Evolutionary conservation across 2,113 vertebrate species (phyloP), one percentile per base, ranked within the genome.

Genomic region (Euleptes europaea): DNA sequence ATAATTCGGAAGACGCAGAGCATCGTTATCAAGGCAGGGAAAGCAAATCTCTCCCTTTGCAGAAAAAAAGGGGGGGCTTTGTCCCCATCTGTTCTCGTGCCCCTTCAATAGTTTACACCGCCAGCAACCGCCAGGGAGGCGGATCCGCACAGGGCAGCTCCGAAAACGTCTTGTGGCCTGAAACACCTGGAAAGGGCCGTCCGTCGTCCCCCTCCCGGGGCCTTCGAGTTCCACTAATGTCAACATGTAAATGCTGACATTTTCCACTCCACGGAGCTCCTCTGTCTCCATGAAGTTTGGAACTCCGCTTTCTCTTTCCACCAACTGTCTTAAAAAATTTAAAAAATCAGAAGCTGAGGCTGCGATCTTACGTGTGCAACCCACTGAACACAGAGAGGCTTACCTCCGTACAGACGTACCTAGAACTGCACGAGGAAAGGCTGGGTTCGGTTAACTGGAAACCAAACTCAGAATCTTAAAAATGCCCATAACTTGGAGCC

Each of bases 231-330:
- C 9, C 44, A 44, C 44, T 10, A 28, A 63, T 86, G 87, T 84
- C 38, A 76, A 84, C 84, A 88, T 90, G 91, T 83, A 60, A 84
- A 92, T 73, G 84, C 90, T 89, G 88, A 86, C 81, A 84, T 88
- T 82, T 90, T 13, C 82, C 83, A 2, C 40, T n/a, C 72, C 75
- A 65, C 60, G 15, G 10, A 38, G 11, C 14, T 26, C 13, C 8
- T 31, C 14, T 11, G 17, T 57, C 54, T 57, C 54, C 26, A 9
- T 23, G 60, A 26, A 63, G 54, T 11, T 26, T 63, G 26, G 60
- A 63, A 28, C 15, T 1, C 57, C 63, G 54, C 31, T 8, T 35
- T 78, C 26, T 42, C 51, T 35, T 38, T 11, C 26, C 40, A 28
- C 19, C 3, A 57, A 54, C 38, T 23, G 19, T 26, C 31, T 23